These are phyloP conservation scores for Oryzias sinensis DNA, from an alignment of 2,797 vertebrate genomes.

Conservation along the genomic window DNA sequence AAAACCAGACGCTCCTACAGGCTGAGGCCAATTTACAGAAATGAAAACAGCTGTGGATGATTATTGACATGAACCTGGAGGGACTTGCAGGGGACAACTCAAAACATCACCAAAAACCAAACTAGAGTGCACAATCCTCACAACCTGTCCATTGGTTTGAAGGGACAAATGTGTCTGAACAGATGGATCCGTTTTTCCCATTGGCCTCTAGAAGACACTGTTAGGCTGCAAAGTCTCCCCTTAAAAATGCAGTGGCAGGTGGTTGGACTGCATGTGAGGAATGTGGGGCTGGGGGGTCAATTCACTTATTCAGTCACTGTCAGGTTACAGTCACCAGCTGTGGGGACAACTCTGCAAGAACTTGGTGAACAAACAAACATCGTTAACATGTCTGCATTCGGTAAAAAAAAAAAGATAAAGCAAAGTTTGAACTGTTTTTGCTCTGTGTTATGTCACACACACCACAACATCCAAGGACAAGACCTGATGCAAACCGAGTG, in stretches of 20 bases:
- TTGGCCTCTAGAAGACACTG: constrained; percentile 17
- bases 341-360: constrained; percentile 7
- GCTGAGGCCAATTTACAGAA: too few species aligned
- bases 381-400: too few species aligned
- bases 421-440: neutral
- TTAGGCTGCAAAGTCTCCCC: constrained; percentile 27
- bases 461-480: constrained; percentile 33
- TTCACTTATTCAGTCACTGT: constrained; percentile 41
- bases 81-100: too few species aligned
- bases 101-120: too few species aligned
- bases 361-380: constrained; percentile 6
- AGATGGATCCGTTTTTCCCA: constrained; percentile 10
- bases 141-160: too few species aligned
- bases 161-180: neutral
- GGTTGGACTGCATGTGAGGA: constrained; percentile 29
- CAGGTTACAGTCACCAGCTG: constrained; percentile 28
- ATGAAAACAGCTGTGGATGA: too few species aligned
- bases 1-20: too few species aligned
- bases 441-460: constrained; percentile 27
- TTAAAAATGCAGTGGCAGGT: constrained; percentile 42
- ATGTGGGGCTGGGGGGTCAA: constrained; percentile 35
- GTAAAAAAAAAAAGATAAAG: too few species aligned
- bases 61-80: too few species aligned
- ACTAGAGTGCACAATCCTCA: too few species aligned
- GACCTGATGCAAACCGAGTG: neutral